Conservation (phyloP, 2,797 vertebrate species). For the Cirrhinus molitorella region DNA sequence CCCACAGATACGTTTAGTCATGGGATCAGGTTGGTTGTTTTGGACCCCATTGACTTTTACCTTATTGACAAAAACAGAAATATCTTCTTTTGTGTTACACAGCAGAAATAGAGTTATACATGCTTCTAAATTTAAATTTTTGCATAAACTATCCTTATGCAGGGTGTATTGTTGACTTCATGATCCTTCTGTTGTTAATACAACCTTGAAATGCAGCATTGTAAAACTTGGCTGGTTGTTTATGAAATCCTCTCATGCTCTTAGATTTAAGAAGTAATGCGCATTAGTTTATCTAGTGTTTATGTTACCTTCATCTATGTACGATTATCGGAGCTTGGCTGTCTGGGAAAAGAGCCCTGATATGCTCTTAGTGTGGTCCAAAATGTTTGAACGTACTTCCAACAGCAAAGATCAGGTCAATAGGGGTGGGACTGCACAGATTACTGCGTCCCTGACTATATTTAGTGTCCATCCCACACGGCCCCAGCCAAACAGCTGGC, state of each 20-base stretch:
- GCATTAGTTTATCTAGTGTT: background rate
- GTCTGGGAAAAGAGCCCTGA: background rate
- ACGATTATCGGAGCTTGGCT: background rate
- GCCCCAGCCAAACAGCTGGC: conserved; percentile 76
- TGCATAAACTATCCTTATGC: too few relatives aligned
- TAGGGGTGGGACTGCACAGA: conserved; percentile 73
- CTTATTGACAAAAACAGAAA: background rate
- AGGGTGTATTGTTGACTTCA: background rate
- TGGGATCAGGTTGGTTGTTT: background rate
- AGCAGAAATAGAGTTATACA: background rate
- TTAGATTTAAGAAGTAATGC: background rate
- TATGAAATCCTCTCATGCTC: background rate
- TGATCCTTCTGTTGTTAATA: background rate
- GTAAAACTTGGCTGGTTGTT: background rate
- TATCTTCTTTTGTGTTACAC: background rate
- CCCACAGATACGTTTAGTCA: too few relatives aligned
- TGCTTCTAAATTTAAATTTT: rapidly evolving
- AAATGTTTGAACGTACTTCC: conserved; percentile 9
- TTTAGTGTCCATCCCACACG: conserved; percentile 67
- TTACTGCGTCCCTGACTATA: conserved; percentile 74
- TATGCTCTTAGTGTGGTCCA: conserved; percentile 16
- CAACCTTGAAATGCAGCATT: background rate
- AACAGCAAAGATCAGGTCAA: conserved; percentile 46
- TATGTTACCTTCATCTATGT: background rate
- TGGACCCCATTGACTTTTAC: background rate